Base-by-base conservation (phyloP, 2,113 vertebrate genomes). In the Nycticryphes semicollaris region DNA sequence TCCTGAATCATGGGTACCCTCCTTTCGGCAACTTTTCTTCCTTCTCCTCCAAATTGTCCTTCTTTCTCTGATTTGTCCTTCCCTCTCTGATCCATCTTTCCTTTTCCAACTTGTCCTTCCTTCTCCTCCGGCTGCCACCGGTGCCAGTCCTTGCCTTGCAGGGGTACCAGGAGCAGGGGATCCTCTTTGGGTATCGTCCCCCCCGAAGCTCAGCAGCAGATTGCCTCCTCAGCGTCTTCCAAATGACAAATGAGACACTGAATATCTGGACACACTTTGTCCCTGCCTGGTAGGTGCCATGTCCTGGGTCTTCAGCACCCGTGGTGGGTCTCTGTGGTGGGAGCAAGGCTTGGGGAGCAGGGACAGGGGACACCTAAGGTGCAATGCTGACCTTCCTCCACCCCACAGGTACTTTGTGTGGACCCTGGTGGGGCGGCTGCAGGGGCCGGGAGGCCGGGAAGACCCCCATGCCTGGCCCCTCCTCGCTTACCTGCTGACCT, bases 241-340 rank as follows among this genome's bases (percentile, higher is more conserved):
- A 99, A 80, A 98, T 99, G 98, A 99, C 99, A 67, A 99, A 99
- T 48, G 99, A 99, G 97, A 99, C 99, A 2, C 97, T 99, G 39
- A 99, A 99, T 94, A 99, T 99, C 96, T 99, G 99, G 99, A 99
- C 99, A 0, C 99, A 99, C 88, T 98, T 99, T 66, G 54, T 99
- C 54, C 99, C 99, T 11, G 98, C 99, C 83, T 99, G 99, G 99
- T 99, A 96, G 30, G 68, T 62, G 24, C 53, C 63, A 0, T 1
- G 10, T 33, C 12, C 27, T 3, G 63, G 63, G 14, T 3, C 66
- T 30, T 16, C 60, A 33, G 41, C 63, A 28, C 12, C 41, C 19
- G 9, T 3, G 18, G 41, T 22, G 73, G 68, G 33, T 70, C 20
- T 51, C 16, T 3, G 2, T 2, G 10, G 14, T 3, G 50, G 56